Evolutionary conservation across 2,113 vertebrate genomes (phyloP).

Genomic region (Neopipo cinnamomea): DNA sequence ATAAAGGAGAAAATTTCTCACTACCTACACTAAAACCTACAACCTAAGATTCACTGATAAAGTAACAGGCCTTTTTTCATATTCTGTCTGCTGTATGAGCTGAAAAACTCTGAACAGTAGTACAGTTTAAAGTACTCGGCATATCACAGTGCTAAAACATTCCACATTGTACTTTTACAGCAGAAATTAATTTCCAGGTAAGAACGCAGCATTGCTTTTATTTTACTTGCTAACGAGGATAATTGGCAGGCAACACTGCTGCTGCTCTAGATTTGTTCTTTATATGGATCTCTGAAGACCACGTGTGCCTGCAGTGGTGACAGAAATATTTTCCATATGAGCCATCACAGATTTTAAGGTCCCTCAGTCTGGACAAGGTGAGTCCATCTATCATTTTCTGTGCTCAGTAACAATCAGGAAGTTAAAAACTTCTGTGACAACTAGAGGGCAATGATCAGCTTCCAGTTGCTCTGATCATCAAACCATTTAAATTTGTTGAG

Average conservation of each 20-base stretch:
- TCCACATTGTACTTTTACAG: conserved; percentile 42
- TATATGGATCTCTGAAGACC: conserved; percentile 69
- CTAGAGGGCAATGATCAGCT: conserved; percentile 60
- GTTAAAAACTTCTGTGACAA: conserved; percentile 38
- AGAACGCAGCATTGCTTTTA: conserved; percentile 45
- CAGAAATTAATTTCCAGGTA: conserved; percentile 66
- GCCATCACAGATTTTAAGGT: conserved; percentile 43
- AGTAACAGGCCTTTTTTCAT: neutral
- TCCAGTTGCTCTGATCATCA: conserved; percentile 7
- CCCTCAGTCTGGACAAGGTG: conserved; percentile 32
- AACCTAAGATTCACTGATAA: neutral
- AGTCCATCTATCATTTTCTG: conserved; percentile 45
- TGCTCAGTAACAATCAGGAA: conserved; percentile 37
- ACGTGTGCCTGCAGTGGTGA: conserved; percentile 61
- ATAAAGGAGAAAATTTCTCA: neutral
- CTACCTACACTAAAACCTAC: neutral
- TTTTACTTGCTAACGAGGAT: conserved; percentile 67
- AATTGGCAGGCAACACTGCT: conserved; percentile 65
- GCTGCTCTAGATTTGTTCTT: conserved; percentile 56
- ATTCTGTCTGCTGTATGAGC: neutral
- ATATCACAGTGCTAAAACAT: conserved; percentile 16
- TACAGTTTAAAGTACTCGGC: conserved; percentile 5
- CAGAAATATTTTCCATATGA: conserved; percentile 78
- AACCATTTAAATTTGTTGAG: neutral
- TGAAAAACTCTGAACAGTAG: conserved; percentile 5